These are phyloP conservation scores for Dendronephthya gigantea DNA, from an alignment of 64 coral and sea anemone species.

Conservation along the genomic window DNA sequence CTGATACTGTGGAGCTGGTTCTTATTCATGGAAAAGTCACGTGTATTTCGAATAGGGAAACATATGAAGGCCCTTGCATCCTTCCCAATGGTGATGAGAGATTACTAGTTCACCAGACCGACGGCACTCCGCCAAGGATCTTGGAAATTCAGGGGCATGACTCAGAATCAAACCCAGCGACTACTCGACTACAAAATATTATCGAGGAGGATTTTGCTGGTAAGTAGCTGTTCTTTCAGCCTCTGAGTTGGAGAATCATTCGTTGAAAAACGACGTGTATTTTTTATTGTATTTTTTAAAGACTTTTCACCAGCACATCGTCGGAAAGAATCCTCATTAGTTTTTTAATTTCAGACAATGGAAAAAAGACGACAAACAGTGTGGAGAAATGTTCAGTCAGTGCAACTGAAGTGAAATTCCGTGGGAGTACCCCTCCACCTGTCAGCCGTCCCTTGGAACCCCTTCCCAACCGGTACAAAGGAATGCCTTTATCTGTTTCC, in stretches of 20 bases:
- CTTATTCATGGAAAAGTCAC: background rate
- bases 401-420: background rate
- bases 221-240: background rate
- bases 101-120: background rate
- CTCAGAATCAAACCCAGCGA: background rate
- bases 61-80: background rate
- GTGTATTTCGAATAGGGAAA: background rate
- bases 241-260: too few relatives aligned
- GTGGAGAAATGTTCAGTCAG: background rate
- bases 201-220: background rate
- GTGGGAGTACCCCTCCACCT: background rate
- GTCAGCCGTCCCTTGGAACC: background rate
- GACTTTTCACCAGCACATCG: too few relatives aligned
- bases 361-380: background rate
- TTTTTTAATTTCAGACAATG: background rate
- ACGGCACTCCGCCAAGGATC: background rate
- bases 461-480: background rate
- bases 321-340: too few relatives aligned
- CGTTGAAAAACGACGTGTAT: too few relatives aligned
- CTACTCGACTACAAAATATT: background rate
- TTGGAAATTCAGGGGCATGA: background rate
- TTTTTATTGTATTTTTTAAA: background rate
- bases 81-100: background rate
- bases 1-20: background rate
- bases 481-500: background rate